Evolutionary conservation across 2,113 vertebrate species (phyloP).

Genomic region (Rafetus swinhoei): DNA sequence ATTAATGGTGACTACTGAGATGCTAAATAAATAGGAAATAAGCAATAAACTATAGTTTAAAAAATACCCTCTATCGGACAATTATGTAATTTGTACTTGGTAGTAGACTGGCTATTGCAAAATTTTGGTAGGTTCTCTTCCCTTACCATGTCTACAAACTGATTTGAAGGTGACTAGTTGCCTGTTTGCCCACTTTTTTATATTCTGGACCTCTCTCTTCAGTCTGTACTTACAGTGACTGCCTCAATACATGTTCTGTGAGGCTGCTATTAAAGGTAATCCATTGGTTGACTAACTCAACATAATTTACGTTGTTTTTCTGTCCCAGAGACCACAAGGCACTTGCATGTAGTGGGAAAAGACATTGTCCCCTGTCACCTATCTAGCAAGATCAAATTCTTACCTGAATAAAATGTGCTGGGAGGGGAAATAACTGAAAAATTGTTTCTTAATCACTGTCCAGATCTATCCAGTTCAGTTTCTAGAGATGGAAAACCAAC

Average conservation of each 20-base stretch:
- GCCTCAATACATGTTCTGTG: not conserved
- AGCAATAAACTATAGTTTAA: not conserved
- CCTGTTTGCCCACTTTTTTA: not conserved
- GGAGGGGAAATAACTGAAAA: not conserved
- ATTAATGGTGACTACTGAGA: not conserved
- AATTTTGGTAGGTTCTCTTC: not conserved
- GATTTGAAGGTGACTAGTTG: not conserved
- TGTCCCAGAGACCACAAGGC: not conserved
- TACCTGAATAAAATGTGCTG: not conserved
- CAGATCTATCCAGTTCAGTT: constrained; percentile 78
- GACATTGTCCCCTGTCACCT: not conserved
- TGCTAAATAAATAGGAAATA: not conserved
- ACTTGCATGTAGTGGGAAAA: not conserved
- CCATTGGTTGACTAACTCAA: not conserved
- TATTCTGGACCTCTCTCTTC: not conserved
- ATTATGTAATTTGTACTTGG: not conserved
- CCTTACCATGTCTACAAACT: not conserved
- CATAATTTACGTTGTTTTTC: not conserved
- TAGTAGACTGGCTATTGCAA: not conserved
- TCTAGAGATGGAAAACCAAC: constrained; percentile 79
- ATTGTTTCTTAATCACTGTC: constrained; percentile 66
- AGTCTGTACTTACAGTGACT: not conserved
- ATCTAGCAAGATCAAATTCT: not conserved
- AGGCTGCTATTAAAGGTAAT: not conserved
- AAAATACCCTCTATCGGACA: not conserved